Evolutionary conservation across 2,888 invertebrate genomes (phyloP), one percentile per base, ranked within the genome.

Genomic region (Cotesia congregata): DNA sequence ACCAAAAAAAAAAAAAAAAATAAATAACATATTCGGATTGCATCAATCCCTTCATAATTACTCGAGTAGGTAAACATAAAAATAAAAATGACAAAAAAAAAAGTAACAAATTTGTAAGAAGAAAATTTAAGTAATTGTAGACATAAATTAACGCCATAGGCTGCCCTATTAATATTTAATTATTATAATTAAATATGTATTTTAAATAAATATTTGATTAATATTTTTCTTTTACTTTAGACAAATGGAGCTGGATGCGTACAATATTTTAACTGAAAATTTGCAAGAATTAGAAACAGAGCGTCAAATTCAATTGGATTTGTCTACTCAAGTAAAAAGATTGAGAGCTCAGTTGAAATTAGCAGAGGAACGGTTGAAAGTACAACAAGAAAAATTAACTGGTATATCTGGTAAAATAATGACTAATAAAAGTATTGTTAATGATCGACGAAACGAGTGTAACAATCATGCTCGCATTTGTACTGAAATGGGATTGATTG

Each of bases 251-350:
- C 77, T 90, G 67, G 86, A 87, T 30, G 87, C 89, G 64, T 82
- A 89, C n/a, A 83, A 86, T 6, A 86, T 86, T 75, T 85, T 90
- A 83, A 86, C 87, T n/a, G 82, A 82, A 9, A 85, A 82, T 50
- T 83, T 90, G 62, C 85, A 84, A n/a, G 85, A 87, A 17, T 88
- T 87, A 87, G 86, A 88, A 71, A 80, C 83, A 74, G 89, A 89
- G 70, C 83, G 85, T 65, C 84, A 87, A 68, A 73, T 86, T 5
- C 87, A 89, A 78, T 83, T 82, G 12, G 79, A 77, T 40, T 73
- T 88, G n/a, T 81, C 79, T 6, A 76, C 73, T 7, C 88, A 90
- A 77, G 85, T 89, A 1, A 85, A 81, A 67, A 85, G 84, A 59
- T 82, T 89, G 12, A 81, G 83, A 3, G 84, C 86, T 38, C 85